These are phyloP conservation scores for Chrysocyon brachyurus DNA, from an alignment of 2,797 vertebrate genomes.

Conservation along the genomic window DNA sequence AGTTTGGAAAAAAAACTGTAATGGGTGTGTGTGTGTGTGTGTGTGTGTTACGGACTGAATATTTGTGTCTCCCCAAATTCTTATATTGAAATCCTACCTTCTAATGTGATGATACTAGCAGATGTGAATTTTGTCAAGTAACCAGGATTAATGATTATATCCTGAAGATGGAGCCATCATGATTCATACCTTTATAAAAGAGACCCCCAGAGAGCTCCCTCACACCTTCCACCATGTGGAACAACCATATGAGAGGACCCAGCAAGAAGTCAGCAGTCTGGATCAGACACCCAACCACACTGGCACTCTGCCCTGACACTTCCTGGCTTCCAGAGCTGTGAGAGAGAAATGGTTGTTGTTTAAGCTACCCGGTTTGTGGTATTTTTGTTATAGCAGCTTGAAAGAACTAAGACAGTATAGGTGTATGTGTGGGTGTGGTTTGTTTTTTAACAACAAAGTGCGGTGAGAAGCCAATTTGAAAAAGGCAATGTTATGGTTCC, in stretches of 20 bases:
- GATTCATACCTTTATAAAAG: not conserved
- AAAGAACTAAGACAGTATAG: not conserved
- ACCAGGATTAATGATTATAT: not conserved
- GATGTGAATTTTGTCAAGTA: not conserved
- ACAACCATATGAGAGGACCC: no score
- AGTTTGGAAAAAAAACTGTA: not conserved
- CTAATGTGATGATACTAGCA: not conserved
- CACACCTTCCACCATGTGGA: no score
- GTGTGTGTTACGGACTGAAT: not conserved
- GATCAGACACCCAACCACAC: not conserved
- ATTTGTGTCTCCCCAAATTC: not conserved
- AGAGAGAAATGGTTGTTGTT: not conserved
- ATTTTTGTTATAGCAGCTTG: not conserved
- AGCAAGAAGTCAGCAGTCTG: not conserved
- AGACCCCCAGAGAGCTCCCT: not conserved
- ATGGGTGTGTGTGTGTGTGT: not conserved
- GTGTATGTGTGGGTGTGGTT: not conserved
- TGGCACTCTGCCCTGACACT: not conserved
- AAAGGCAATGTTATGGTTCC: not conserved
- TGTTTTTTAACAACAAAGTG: not conserved
- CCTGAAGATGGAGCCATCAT: not conserved
- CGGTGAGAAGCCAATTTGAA: not conserved
- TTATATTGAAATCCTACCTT: not conserved
- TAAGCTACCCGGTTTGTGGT: not conserved
- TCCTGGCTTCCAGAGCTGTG: not conserved